A percentile compares a stretch with the other conserved stretches of the same genome.
These are phyloP conservation scores for Microcebus lehilahytsara DNA, from an alignment of 2,113 vertebrate genomes.

Conservation along the genomic window DNA sequence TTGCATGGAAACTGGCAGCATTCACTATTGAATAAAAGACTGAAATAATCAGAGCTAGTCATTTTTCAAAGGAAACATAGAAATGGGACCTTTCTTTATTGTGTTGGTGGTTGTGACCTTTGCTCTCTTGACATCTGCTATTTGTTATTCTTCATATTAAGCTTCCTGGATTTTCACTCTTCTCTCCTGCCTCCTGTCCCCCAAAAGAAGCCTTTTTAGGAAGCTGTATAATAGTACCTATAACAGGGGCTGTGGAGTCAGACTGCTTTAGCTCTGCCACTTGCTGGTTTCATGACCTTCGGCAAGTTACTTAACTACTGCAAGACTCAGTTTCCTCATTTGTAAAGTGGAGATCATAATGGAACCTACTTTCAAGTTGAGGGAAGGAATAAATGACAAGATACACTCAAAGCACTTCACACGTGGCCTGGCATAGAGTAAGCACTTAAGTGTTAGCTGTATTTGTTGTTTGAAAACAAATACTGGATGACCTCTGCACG, in stretches of 20 bases:
- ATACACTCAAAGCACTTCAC: not conserved
- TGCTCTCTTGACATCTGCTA: not conserved
- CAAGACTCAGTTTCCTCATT: not conserved
- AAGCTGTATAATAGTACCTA: not conserved
- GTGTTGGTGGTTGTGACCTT: not conserved
- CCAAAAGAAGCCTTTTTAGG: not conserved
- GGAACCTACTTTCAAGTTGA: not conserved
- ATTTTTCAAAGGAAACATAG: not conserved
- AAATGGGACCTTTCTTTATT: not conserved
- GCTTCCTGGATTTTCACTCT: not conserved
- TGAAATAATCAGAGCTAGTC: not conserved
- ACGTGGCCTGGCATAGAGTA: not conserved
- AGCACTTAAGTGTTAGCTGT: not conserved
- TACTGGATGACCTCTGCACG: not conserved
- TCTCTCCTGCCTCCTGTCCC: not conserved
- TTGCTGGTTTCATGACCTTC: not conserved
- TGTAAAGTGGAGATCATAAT: slow-evolving; percentile 23
- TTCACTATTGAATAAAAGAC: not conserved
- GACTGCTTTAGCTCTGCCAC: not conserved
- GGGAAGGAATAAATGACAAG: not conserved
- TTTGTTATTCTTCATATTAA: slow-evolving; percentile 2
- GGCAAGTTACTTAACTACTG: not conserved
- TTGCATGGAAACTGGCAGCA: not conserved
- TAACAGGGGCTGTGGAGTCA: not conserved
- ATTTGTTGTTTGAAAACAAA: not conserved